phyloP scores from a whole-genome alignment of 2,113 vertebrate genomes.

The Progne subis region DNA sequence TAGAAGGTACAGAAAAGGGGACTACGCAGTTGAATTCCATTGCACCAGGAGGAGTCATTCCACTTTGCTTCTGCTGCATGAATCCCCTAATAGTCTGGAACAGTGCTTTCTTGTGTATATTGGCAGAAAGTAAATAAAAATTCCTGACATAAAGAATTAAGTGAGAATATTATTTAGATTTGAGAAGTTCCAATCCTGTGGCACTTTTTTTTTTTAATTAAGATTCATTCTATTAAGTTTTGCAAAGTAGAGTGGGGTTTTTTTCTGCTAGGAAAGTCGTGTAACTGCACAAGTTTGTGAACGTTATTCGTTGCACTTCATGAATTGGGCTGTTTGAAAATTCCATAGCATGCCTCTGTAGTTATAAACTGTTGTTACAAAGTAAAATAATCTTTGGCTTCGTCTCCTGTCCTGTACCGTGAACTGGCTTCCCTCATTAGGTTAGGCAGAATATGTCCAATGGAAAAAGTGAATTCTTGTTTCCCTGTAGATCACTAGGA shows the following conservation, averaged over 20 bases:
- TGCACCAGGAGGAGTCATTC: conserved; percentile 49
- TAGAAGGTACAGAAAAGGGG: conserved; percentile 16
- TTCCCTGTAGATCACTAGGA: conserved; percentile 40
- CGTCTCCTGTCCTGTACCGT: neutral
- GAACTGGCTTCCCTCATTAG: neutral
- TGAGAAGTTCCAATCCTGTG: conserved; percentile 8
- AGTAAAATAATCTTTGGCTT: conserved; percentile 28
- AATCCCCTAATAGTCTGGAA: conserved; percentile 42
- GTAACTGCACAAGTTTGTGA: neutral
- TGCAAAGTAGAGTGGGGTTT: neutral
- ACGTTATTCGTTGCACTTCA: neutral
- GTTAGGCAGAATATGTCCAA: conserved; percentile 11
- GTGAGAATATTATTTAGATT: neutral
- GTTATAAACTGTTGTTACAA: neutral
- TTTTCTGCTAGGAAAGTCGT: neutral
- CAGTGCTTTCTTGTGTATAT: conserved; percentile 2
- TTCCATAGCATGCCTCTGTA: neutral
- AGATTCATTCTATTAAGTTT: neutral
- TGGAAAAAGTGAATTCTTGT: conserved; percentile 7
- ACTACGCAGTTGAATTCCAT: conserved; percentile 26
- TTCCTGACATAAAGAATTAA: conserved; percentile 32
- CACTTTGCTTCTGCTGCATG: neutral
- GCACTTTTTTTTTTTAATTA: neutral
- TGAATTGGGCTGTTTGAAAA: neutral
- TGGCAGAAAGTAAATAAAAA: conserved; percentile 48